A percentile compares a stretch with the other conserved stretches of the same genome.
Evolutionary conservation across 2,113 vertebrate species (phyloP).

Genomic region (Indri indri): DNA sequence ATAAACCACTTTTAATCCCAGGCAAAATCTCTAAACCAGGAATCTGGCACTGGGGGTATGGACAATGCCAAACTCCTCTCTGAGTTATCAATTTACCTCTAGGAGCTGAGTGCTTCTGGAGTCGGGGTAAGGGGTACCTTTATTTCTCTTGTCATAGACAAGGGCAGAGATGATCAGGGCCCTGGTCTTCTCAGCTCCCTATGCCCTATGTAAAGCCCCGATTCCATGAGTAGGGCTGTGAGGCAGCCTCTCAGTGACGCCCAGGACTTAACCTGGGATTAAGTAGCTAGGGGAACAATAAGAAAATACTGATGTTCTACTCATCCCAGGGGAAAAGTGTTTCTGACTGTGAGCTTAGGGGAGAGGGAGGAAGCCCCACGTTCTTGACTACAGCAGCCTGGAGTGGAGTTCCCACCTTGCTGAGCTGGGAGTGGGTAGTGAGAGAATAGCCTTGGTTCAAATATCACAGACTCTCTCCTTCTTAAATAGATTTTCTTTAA

Average conservation of each 20-base stretch:
- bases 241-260: not conserved
- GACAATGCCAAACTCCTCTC: not conserved
- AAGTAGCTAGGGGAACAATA: rapidly evolving
- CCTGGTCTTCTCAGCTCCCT: not conserved
- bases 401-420: not conserved
- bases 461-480: not conserved
- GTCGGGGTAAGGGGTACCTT: not conserved
- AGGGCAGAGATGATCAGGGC: not conserved
- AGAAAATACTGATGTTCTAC: not conserved
- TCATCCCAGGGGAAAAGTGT: not conserved
- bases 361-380: not conserved
- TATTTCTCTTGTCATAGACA: not conserved
- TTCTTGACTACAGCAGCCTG: not conserved
- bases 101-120: not conserved
- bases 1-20: not conserved
- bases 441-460: not conserved
- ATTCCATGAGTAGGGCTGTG: not conserved
- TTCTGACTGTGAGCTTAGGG: not conserved
- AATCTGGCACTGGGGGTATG: not conserved
- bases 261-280: not conserved
- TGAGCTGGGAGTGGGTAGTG: not conserved
- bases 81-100: not conserved
- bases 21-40: not conserved
- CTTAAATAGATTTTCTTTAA: not conserved
- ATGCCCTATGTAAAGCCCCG: not conserved